phyloP scores from a whole-genome alignment of 2,113 vertebrate genomes.

The Clarias gariepinus region DNA sequence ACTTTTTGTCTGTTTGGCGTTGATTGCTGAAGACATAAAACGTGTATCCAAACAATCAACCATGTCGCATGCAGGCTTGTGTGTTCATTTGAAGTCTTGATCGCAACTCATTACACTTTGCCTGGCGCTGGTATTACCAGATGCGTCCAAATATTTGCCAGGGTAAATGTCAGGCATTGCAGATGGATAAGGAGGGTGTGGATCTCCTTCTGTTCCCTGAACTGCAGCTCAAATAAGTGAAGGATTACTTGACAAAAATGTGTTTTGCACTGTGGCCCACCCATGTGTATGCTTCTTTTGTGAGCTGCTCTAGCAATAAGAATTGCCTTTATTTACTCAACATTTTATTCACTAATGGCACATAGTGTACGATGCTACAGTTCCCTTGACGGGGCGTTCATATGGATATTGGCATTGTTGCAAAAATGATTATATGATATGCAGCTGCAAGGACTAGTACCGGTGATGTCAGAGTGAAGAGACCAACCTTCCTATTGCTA shows the following conservation, averaged over 20 bases:
- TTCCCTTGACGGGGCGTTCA: not conserved
- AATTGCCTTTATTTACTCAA: not conserved
- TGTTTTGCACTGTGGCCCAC: conserved; percentile 13
- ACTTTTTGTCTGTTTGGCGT: conserved; percentile 1
- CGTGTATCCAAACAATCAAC: not conserved
- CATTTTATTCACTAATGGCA: not conserved
- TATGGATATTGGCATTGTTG: not conserved
- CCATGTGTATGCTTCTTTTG: conserved; percentile 14
- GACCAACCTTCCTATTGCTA: not conserved
- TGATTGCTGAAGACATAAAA: conserved; percentile 19
- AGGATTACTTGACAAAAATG: conserved; percentile 16
- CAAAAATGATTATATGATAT: not conserved
- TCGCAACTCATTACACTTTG: conserved; percentile 21
- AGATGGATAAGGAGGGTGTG: conserved; percentile 28
- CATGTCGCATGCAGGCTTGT: conserved; percentile 8
- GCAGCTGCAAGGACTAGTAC: not conserved
- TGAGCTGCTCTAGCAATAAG: not conserved
- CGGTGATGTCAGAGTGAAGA: not conserved
- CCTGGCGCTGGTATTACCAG: conserved; percentile 14
- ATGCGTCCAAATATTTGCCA: conserved; percentile 13
- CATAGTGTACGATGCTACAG: not conserved
- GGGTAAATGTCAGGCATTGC: conserved; percentile 24
- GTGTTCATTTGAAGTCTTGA: not conserved
- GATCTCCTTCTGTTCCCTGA: not conserved
- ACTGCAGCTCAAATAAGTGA: conserved; percentile 27